phyloP scores from a whole-genome alignment of 2,797 vertebrate genomes.

The Rhinogobio ventralis region DNA sequence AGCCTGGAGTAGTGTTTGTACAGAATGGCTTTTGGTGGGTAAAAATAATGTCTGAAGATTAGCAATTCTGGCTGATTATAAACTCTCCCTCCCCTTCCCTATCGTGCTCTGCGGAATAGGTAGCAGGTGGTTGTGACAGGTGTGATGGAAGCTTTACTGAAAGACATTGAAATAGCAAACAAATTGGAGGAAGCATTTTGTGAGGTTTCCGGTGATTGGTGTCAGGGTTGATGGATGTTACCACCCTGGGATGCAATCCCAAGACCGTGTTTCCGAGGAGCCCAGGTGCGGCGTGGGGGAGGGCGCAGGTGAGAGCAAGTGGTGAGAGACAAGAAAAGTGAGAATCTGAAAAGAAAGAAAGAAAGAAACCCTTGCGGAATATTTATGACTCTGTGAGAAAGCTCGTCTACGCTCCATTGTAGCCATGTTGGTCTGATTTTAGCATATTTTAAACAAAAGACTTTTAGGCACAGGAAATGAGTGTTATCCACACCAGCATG shows the following conservation, averaged over 20 bases:
- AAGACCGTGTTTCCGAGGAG: conserved; percentile 57
- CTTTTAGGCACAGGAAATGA: conserved; percentile 44
- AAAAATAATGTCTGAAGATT: conserved; percentile 66
- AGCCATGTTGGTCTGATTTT: conserved; percentile 16
- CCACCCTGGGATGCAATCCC: conserved; percentile 58
- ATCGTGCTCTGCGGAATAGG: conserved; percentile 48
- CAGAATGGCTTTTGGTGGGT: conserved; percentile 55
- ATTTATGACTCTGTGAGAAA: conserved; percentile 44
- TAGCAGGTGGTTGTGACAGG: conserved; percentile 72
- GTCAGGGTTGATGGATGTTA: conserved; percentile 63
- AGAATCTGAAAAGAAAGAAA: conserved; percentile 38
- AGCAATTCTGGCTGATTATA: conserved; percentile 69
- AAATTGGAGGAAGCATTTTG: conserved; percentile 67
- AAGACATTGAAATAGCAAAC: conserved; percentile 67
- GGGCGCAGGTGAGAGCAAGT: conserved; percentile 32
- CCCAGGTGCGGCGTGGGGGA: conserved; percentile 57
- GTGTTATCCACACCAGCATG: conserved; percentile 51
- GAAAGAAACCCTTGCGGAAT: conserved; percentile 36
- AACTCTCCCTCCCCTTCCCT: conserved; percentile 64
- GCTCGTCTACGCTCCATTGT: conserved; percentile 9
- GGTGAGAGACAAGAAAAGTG: conserved; percentile 12
- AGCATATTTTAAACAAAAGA: conserved; percentile 27
- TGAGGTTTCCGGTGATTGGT: conserved; percentile 62
- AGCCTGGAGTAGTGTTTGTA: conserved; percentile 61
- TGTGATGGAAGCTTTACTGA: conserved; percentile 69